Conservation (phyloP, 2,888 invertebrate species). For the Caenorhabditis angaria region DNA sequence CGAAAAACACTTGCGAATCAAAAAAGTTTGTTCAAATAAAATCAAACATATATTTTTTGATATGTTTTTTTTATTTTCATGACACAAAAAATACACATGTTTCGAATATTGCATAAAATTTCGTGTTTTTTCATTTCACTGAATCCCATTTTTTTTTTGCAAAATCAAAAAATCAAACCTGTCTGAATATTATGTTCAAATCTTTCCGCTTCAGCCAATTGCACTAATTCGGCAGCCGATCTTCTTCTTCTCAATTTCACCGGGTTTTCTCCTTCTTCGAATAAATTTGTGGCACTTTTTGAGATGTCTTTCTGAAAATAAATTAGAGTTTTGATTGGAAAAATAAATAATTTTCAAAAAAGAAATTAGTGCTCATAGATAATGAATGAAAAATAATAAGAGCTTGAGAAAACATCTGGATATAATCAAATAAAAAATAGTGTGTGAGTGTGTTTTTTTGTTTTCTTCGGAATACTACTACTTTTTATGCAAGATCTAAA, state of each 20-base stretch:
- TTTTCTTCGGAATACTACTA: too few relatives aligned
- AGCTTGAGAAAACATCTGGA: background rate
- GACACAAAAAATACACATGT: constrained; percentile 1
- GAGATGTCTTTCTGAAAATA: constrained; percentile 9
- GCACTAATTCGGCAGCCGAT: background rate
- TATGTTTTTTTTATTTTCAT: too few relatives aligned
- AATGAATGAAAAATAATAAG: background rate
- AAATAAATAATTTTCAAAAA: background rate
- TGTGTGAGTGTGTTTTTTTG: background rate
- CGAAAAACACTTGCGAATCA: too few relatives aligned
- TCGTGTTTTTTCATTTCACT: too few relatives aligned
- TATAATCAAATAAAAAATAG: background rate
- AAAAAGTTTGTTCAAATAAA: background rate
- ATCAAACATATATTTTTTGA: background rate
- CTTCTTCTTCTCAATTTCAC: background rate
- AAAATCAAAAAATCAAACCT: too few relatives aligned
- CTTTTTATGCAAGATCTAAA: too few relatives aligned
- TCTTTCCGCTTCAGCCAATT: background rate
- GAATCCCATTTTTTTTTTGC: too few relatives aligned
- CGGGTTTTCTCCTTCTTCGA: background rate
- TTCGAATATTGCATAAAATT: background rate
- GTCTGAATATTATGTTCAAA: background rate
- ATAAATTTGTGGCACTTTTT: constrained; percentile 8
- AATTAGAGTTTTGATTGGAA: background rate
- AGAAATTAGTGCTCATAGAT: background rate